Base-by-base conservation (phyloP, 2,797 vertebrate genomes). In the Tadarida brasiliensis region DNA sequence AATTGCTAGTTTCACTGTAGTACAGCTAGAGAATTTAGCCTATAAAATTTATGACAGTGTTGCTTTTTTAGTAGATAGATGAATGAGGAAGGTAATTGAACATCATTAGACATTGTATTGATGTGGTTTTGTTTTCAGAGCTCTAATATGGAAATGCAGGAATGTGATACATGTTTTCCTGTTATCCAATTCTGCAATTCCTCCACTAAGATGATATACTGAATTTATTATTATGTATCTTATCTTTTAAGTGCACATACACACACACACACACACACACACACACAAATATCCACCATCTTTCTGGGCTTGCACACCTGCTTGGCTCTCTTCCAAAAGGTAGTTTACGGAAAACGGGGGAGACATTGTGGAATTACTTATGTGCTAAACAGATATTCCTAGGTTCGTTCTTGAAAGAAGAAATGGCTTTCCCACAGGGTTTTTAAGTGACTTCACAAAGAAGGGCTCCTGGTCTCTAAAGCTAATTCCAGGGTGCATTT, bases 251-350 rank as follows among this genome's bases (percentile, higher is more conserved):
- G 28, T 19, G 28, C 6, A n/a, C 61, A 68, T 3, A 56, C 30
- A 7, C 11, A 78, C 12, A 26, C 28, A 33, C n/a, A 20, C 7
- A 51, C 20, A 78, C 17, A 0, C 35, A 19, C 17, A 63, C 4
- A 33, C 57, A 63, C 35, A 76, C 30, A 73, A 20, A 81, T 14
- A 4, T 14, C 24, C 11, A 47, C 35, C 7, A 16, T 35, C 16
- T 86, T 93, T 47, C 57, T 89, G 33, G 39, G 6, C 70, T 89
- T 80, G 11, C 61, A 91, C 57, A 91, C n/a, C 87, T 84, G 30
- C 39, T 76, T 94, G 90, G 65, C 54, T 94, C 2, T 90, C 67
- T 84, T 87, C 80, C 83, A 71, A 91, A 91, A 91, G 49, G 57
- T 17, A 80, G 63, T 56, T 94, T 94, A 81, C 65, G 54, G 59